These are phyloP conservation scores for Chaetogeoica ovagalla DNA, from an alignment of 2,888 invertebrate species.

Conservation along the genomic window DNA sequence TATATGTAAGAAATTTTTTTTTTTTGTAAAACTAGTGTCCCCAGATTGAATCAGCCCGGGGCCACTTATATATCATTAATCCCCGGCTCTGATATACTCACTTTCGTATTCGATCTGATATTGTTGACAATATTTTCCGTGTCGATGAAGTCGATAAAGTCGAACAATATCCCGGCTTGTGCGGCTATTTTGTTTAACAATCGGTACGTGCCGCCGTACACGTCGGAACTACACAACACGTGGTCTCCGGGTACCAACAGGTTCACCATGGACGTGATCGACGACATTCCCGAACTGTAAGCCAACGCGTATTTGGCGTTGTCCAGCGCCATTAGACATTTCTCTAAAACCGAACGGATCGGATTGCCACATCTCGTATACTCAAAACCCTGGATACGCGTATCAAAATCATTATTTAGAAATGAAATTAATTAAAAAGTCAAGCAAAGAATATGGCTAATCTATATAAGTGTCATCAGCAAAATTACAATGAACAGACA, in stretches of 20 bases:
- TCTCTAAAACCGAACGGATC: conserved; percentile 54
- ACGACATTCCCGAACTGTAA: conserved; percentile 52
- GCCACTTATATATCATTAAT: too few relatives aligned
- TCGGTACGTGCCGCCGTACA: conserved; percentile 92
- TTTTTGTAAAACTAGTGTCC: too few relatives aligned
- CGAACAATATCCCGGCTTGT: conserved; percentile 72
- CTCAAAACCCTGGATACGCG: conserved; percentile 26
- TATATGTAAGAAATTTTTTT: too few relatives aligned
- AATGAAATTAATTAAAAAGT: too few relatives aligned
- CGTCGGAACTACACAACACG: conserved; percentile 72
- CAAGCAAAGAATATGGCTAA: too few relatives aligned
- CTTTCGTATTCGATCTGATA: conserved; percentile 83
- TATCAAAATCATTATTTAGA: background rate
- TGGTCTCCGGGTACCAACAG: conserved; percentile 52
- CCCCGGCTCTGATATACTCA: conserved; percentile 59
- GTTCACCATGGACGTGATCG: conserved; percentile 32
- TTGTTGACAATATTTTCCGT: conserved; percentile 68
- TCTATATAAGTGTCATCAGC: too few relatives aligned
- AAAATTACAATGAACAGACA: too few relatives aligned
- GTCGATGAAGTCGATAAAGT: conserved; percentile 80
- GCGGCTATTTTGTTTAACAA: conserved; percentile 67
- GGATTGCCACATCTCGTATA: conserved; percentile 54
- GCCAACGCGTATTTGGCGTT: conserved; percentile 38
- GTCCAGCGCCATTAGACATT: conserved; percentile 50
- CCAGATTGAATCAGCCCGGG: too few relatives aligned